Percentiles rank a stretch among this genome's conserved stretches.
Evolutionary conservation across 2,888 invertebrate genomes (phyloP).

Genomic region (Doris montereyensis): DNA sequence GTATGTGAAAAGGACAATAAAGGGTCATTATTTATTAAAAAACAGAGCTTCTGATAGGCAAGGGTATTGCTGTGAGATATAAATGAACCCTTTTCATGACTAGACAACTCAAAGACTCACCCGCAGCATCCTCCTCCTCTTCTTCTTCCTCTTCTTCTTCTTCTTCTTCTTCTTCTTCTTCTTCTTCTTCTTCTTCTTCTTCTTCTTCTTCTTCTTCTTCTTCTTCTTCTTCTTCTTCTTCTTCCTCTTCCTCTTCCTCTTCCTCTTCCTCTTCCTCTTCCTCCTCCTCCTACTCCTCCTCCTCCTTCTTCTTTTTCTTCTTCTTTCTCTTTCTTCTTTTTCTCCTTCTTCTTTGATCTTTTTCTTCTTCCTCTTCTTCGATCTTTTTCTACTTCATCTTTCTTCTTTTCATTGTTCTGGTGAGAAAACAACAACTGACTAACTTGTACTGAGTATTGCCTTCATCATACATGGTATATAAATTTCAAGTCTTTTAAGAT

Average conservation of each 20-base stretch:
- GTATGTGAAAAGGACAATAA: too few species aligned
- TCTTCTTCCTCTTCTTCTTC: background rate
- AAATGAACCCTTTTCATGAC: too few species aligned
- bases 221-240: conserved; percentile 4
- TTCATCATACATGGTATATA: background rate
- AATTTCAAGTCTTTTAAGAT: background rate
- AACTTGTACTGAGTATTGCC: too few species aligned
- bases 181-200: background rate
- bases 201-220: background rate
- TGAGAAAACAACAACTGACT: too few species aligned
- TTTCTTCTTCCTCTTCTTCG: background rate
- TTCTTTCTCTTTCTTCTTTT: conserved; percentile 15
- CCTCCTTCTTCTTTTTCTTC: conserved; percentile 8
- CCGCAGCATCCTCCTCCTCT: background rate
- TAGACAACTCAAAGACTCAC: too few species aligned
- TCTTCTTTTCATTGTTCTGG: background rate
- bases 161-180: background rate
- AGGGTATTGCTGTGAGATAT: too few species aligned
- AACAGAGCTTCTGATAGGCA: too few species aligned
- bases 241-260: conserved; percentile 22
- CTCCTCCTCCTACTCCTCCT: background rate
- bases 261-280: conserved; percentile 16
- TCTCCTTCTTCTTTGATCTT: background rate
- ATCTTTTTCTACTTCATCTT: background rate
- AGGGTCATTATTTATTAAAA: too few species aligned